These are phyloP conservation scores for Anniella stebbinsi DNA, from an alignment of 2,797 vertebrate species.

Conservation along the genomic window DNA sequence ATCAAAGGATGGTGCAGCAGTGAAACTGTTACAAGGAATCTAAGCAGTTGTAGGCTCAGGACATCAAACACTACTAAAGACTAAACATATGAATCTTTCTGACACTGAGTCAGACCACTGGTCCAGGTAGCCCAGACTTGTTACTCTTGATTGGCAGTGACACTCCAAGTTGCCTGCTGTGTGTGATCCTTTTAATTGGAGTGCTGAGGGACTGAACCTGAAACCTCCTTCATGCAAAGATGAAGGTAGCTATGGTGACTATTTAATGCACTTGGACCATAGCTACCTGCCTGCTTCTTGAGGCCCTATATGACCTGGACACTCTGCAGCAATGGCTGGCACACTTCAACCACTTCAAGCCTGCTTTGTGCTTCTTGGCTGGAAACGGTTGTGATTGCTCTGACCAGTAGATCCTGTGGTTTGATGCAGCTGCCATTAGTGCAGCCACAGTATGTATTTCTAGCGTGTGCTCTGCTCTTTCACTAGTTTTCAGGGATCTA, in stretches of 20 bases:
- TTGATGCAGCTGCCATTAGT: neutral
- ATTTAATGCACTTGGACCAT: neutral
- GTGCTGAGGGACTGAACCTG: neutral
- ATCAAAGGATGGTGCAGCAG: neutral
- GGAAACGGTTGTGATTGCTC: neutral
- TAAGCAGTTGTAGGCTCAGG: neutral
- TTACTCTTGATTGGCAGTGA: neutral
- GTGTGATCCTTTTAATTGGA: neutral
- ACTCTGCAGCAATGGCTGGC: neutral
- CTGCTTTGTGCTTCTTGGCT: neutral
- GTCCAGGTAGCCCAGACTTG: neutral
- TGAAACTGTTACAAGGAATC: neutral
- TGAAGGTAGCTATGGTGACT: neutral
- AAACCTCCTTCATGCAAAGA: neutral
- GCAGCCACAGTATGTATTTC: neutral
- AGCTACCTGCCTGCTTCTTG: neutral
- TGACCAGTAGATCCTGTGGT: neutral
- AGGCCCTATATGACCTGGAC: no score
- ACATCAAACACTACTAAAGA: neutral
- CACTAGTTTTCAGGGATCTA: neutral
- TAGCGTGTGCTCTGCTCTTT: neutral
- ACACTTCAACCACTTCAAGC: no score
- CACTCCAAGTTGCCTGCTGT: no score
- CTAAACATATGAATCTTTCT: neutral
- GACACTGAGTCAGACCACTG: neutral